Evolutionary conservation across 2,113 vertebrate genomes (phyloP).

Genomic region (Embiotoca jacksoni): DNA sequence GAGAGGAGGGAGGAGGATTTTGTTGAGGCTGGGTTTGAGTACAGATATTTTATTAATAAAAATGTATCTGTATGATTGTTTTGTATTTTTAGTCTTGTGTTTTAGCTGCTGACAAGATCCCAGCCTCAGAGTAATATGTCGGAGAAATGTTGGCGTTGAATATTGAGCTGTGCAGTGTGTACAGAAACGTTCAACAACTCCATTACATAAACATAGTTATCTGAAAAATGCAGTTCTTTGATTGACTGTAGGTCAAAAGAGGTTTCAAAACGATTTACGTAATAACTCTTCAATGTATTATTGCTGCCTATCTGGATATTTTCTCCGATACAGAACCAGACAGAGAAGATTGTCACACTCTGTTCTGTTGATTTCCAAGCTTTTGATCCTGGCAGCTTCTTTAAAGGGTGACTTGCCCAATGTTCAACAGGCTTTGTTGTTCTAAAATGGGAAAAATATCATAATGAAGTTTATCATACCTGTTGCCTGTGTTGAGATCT

Average conservation of each 20-base stretch:
- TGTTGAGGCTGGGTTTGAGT: not conserved
- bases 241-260: slow-evolving; percentile 6
- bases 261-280: slow-evolving; percentile 55
- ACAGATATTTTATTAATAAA: not conserved
- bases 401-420: not conserved
- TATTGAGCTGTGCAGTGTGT: not conserved
- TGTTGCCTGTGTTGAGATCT: not conserved
- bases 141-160: not conserved
- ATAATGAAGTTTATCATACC: not conserved
- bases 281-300: slow-evolving; percentile 35
- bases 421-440: not conserved
- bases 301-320: slow-evolving; percentile 40
- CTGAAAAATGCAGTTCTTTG: slow-evolving; percentile 20
- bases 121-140: slow-evolving; percentile 12
- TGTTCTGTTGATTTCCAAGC: not conserved
- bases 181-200: slow-evolving; percentile 9
- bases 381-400: slow-evolving; percentile 31
- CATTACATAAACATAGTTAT: slow-evolving; percentile 29
- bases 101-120: slow-evolving; percentile 1
- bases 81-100: slow-evolving; percentile 7
- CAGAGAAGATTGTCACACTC: slow-evolving; percentile 14
- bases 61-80: not conserved
- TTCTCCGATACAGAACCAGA: slow-evolving; percentile 21
- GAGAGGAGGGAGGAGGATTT: no score
- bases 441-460: not conserved